A percentile compares a stretch with the other conserved stretches of the same genome.
Conservation (phyloP, 1,140 invertebrate species). For the Chrysoperla carnea region DNA sequence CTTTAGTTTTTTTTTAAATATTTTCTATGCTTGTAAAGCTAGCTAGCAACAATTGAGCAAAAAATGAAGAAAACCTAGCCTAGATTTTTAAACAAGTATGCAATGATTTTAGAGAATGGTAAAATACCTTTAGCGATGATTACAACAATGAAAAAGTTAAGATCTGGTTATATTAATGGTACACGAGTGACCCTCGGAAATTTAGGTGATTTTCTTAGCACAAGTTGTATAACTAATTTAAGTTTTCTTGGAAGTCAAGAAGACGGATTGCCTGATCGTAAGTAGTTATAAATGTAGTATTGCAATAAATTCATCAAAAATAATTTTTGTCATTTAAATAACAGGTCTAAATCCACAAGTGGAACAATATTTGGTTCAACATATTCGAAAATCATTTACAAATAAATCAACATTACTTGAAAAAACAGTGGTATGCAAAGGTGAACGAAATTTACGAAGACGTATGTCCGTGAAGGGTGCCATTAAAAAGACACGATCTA, state of each 20-base stretch:
- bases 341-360: conserved; percentile 65
- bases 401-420: conserved; percentile 47
- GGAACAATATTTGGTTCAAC: conserved; percentile 72
- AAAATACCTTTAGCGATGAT: conserved; percentile 86
- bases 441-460: conserved; percentile 35
- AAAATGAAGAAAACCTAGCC: too few species aligned
- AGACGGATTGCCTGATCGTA: conserved; percentile 70
- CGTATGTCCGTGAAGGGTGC: conserved; percentile 72
- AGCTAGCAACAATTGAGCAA: too few species aligned
- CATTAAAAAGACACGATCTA: conserved; percentile 73
- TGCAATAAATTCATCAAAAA: too few species aligned
- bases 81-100: background rate
- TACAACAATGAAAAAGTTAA: conserved; percentile 94
- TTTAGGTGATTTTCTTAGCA: conserved; percentile 82
- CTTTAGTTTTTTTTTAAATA: too few species aligned
- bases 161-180: conserved; percentile 96
- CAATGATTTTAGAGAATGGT: conserved; percentile 60
- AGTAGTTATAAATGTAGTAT: conserved; percentile 13
- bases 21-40: too few species aligned
- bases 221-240: conserved; percentile 89
- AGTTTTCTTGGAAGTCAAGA: conserved; percentile 87
- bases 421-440: conserved; percentile 25
- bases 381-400: conserved; percentile 62
- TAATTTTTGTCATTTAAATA: too few species aligned
- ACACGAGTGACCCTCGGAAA: conserved; percentile 86